These are phyloP conservation scores for Atlantisia rogersi DNA, from an alignment of 2,113 vertebrate genomes.

Conservation along the genomic window DNA sequence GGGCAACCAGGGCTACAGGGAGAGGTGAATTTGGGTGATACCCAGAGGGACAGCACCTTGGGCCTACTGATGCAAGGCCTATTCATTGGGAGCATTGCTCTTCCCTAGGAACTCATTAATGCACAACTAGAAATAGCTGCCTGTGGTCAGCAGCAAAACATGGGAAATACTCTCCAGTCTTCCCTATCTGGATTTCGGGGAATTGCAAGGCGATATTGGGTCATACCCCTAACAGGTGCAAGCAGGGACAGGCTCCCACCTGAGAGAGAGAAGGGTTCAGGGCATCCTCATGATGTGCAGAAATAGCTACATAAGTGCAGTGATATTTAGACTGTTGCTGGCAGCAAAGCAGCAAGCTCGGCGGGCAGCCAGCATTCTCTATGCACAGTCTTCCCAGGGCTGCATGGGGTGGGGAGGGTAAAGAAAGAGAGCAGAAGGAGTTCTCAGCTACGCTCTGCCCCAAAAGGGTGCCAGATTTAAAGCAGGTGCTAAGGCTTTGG, in stretches of 20 bases:
- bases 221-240: neutral
- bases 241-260: neutral
- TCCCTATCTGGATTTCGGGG: neutral
- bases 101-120: neutral
- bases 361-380: neutral
- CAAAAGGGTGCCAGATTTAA: neutral
- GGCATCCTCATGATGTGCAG: neutral
- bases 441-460: neutral
- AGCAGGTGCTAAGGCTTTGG: neutral
- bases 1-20: neutral
- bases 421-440: neutral
- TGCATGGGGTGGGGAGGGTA: rapidly evolving
- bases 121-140: neutral
- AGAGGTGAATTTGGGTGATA: neutral
- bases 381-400: neutral
- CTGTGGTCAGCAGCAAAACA: neutral
- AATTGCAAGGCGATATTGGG: neutral
- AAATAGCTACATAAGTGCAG: neutral
- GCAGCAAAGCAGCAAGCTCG: neutral
- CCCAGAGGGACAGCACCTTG: neutral
- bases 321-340: neutral
- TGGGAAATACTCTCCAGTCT: neutral
- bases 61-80: neutral
- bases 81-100: neutral
- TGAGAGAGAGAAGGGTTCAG: neutral